These are phyloP conservation scores for Heliconius ethilla DNA, from an alignment of 2,888 invertebrate species.

Conservation along the genomic window DNA sequence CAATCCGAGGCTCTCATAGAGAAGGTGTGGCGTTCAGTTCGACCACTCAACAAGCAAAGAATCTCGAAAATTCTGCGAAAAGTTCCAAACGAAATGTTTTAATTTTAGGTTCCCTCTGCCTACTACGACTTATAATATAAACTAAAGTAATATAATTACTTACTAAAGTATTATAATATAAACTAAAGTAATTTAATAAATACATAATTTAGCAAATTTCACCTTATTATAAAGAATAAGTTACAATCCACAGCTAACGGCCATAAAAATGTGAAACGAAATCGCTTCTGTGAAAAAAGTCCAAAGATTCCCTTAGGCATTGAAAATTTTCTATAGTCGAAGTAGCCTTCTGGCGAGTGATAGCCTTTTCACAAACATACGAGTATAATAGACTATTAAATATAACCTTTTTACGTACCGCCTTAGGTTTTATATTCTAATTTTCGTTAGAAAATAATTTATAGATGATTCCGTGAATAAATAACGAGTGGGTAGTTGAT, in stretches of 20 bases:
- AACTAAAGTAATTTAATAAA: not conserved
- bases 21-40: no score
- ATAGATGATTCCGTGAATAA: not conserved
- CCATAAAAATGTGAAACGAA: slow-evolving; percentile 13
- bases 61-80: not conserved
- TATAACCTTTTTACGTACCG: slow-evolving; percentile 5
- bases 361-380: slow-evolving; percentile 14
- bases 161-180: no score
- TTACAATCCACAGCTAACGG: not conserved
- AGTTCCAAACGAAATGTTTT: not conserved
- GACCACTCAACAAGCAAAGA: no score
- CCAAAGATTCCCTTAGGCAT: slow-evolving; percentile 19
- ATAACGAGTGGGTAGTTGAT: not conserved
- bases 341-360: slow-evolving; percentile 9
- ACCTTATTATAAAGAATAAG: slow-evolving; percentile 10
- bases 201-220: not conserved
- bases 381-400: slow-evolving; percentile 17
- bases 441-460: not conserved
- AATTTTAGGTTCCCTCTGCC: not conserved
- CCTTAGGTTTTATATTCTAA: slow-evolving; percentile 3
- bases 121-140: no score
- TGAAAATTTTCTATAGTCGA: slow-evolving; percentile 11
- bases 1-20: no score
- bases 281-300: slow-evolving; percentile 3
- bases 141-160: no score